Evolutionary conservation across 2,113 vertebrate genomes (phyloP), one percentile per base, ranked within the genome.

Genomic region (Rhinoderma darwinii): DNA sequence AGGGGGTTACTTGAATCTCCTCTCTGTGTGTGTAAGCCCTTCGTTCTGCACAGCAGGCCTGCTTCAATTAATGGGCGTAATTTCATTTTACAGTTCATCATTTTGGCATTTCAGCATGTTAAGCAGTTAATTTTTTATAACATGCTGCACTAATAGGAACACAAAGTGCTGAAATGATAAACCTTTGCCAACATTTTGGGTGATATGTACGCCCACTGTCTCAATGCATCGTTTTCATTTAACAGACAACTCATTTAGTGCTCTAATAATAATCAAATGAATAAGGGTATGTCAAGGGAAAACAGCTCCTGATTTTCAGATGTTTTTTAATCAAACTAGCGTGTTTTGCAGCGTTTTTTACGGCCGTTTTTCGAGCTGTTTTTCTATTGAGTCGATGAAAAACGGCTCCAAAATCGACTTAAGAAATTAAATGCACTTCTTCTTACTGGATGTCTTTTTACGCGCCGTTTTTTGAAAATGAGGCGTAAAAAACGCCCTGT

Each of bases 81-180:
- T 79, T 86, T 70, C 8, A 84, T 86, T 79, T 86, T 86, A 81
- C 78, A 79, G 75, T 86, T 44, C 74, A 78, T 79, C 84, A 86
- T 90, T 90, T 90, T 61, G 79, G 88, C 89, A 87, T 92, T 91
- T 90, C 89, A 89, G 91, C 92, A 85, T 89, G 88, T 89, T 80
- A 86, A 91, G 89, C 88, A 88, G 50, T 66, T 25, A 63, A 73
- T 83, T 68, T 66, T 88, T 83, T 89, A 78, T 87, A 88, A 88
- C 80, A 88, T 84, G 88, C 88, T 90, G 85, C 88, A 87, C 20
- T 32, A 86, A 89, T 90, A 90, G 89, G 82, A 66, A 88, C 90
- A 90, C 6, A 66, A 22, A 89, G 89, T 92, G 92, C 93, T 90
- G 92, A 93, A 92, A 93, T 85, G 56, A 82, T 92, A 91, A 90